phyloP scores from a whole-genome alignment of 2,797 vertebrate species.

The Leucoraja ocellata region DNA sequence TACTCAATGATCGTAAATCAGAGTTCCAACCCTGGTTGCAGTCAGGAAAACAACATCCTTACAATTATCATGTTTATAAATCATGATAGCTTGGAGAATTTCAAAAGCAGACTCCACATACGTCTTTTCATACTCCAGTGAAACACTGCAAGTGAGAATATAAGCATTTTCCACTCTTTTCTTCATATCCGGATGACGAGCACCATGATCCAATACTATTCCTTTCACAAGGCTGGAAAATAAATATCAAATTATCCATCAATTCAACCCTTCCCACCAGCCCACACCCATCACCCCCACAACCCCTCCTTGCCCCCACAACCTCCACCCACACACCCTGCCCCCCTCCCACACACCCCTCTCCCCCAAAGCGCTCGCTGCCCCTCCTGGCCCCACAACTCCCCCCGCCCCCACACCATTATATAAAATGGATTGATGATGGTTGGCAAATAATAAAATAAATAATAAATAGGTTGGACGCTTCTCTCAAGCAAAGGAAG shows the following conservation, averaged over 20 bases:
- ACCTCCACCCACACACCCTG: too few relatives aligned
- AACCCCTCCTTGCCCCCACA: too few relatives aligned
- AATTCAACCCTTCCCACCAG: too few relatives aligned
- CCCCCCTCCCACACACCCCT: too few relatives aligned
- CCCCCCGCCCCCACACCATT: too few relatives aligned
- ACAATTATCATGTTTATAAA: background rate
- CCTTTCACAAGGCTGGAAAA: constrained; percentile 77
- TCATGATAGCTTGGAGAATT: background rate
- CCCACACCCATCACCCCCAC: too few relatives aligned
- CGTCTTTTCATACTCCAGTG: constrained; percentile 94
- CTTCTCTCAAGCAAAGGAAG: too few relatives aligned
- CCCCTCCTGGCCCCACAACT: too few relatives aligned
- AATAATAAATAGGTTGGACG: too few relatives aligned
- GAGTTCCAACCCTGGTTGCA: background rate
- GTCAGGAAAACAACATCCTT: background rate
- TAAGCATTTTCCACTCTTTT: constrained; percentile 88
- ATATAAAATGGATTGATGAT: too few relatives aligned
- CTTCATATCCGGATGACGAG: constrained; percentile 95
- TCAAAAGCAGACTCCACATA: constrained; percentile 48
- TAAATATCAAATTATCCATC: background rate
- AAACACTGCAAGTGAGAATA: constrained; percentile 86
- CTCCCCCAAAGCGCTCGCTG: too few relatives aligned
- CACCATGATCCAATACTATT: constrained; percentile 90
- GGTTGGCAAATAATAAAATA: too few relatives aligned
- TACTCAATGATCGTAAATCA: background rate